These are phyloP conservation scores for Brenthis daphne DNA, from an alignment of 2,888 invertebrate genomes.

Conservation along the genomic window DNA sequence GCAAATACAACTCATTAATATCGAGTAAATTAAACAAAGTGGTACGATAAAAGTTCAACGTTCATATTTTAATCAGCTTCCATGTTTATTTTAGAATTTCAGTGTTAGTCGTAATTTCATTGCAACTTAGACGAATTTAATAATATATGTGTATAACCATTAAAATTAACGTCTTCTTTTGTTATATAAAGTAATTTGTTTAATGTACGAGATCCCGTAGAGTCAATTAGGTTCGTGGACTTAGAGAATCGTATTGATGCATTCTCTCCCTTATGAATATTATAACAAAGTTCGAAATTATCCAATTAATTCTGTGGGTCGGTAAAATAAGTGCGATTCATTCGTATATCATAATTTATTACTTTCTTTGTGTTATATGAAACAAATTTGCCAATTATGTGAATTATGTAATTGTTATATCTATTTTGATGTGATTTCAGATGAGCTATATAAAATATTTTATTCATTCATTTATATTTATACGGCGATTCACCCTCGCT, in stretches of 20 bases:
- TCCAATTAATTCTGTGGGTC: constrained; percentile 36
- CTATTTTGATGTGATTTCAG: too few species aligned
- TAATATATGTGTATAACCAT: constrained; percentile 17
- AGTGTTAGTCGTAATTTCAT: background rate
- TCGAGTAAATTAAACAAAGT: too few species aligned
- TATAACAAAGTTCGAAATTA: constrained; percentile 30
- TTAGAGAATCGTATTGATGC: constrained; percentile 30
- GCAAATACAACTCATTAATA: too few species aligned
- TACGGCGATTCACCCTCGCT: too few species aligned
- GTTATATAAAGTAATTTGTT: constrained; percentile 30
- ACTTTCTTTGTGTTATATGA: constrained; percentile 23
- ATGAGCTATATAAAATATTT: too few species aligned
- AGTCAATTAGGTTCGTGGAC: constrained; percentile 31
- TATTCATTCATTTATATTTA: too few species aligned
- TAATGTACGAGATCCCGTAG: constrained; percentile 30
- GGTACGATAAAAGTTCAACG: too few species aligned
- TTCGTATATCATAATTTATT: constrained; percentile 27
- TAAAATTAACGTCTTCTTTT: constrained; percentile 29
- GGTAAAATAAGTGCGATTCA: constrained; percentile 32
- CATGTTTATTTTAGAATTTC: constrained; percentile 2
- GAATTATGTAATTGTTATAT: too few species aligned
- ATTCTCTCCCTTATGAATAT: constrained; percentile 33
- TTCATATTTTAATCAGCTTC: background rate
- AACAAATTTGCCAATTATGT: background rate
- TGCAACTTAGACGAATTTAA: constrained; percentile 20